Evolutionary conservation across 1,140 invertebrate species (phyloP), one percentile per base, ranked within the genome.

Genomic region (Pachyrhynchus sulphureomaculatus): DNA sequence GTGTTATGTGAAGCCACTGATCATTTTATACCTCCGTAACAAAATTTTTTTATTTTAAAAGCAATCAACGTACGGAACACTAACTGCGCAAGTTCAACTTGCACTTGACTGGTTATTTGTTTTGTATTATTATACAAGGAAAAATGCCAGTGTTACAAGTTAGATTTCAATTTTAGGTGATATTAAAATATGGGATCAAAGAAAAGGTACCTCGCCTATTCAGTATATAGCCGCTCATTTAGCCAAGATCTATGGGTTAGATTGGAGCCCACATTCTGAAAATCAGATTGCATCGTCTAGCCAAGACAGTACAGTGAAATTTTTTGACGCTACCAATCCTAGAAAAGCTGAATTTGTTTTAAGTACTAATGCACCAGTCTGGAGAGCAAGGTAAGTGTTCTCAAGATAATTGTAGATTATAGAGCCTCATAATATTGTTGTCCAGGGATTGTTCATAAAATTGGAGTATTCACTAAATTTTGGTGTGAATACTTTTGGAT

Each of bases 211-310:
- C 41, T 83, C 86, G 55, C 94, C 95, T 2, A 81, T 95, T 0
- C 91, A 95, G 70, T 98, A 97, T 68, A 93, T 97, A 66, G 88
- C 94, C 21, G 95, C 94, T 6, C 95, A 98, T 83, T 79, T 95
- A 47, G 89, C 91, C 55, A 95, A 89, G 80, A 95, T 98, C 63
- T 89, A 96, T 77, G 92, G 93, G 55, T 83, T 98, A 33, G 94
- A 97, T 75, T 97, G 95, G 95, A 94, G 88, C 80, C 90, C 91
- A 21, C 84, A 83, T 64, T 84, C 88, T 68, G 91, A 94, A 78
- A 89, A 89, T 69, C 88, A 92, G 68, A 76, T 97, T 53, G 91
- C 91, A n/a, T 95, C 93, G 1, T 92, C 90, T 55, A 94, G 92
- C 81, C 93, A 96, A 79, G 95, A 98, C 80, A 89, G 91, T 63